A percentile compares a stretch with the other conserved stretches of the same genome.
These are phyloP conservation scores for Hemichromis elongatus DNA, from an alignment of 2,113 vertebrate genomes.

Conservation along the genomic window DNA sequence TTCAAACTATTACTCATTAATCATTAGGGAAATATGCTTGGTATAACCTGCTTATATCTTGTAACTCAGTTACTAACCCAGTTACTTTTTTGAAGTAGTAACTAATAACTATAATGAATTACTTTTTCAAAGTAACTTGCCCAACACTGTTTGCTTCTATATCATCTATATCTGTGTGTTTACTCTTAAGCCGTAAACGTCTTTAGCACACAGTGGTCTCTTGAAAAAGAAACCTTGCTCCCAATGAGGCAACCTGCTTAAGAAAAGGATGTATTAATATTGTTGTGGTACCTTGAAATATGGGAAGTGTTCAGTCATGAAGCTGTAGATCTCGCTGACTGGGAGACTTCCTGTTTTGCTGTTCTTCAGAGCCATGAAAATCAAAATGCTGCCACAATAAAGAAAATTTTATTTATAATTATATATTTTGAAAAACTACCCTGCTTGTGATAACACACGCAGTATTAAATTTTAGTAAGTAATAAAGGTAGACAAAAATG, in stretches of 20 bases:
- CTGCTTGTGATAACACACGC: background rate
- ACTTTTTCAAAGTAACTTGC: no score
- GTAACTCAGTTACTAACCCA: no score
- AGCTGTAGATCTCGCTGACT: slow-evolving; percentile 98
- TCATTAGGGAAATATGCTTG: background rate
- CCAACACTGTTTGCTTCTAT: background rate
- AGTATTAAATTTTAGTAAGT: background rate
- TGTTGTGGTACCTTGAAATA: slow-evolving; percentile 90
- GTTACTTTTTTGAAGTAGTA: no score
- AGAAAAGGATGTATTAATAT: background rate
- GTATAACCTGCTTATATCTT: background rate
- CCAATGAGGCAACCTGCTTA: background rate
- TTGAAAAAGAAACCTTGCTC: background rate
- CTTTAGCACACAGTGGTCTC: background rate
- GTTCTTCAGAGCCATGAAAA: slow-evolving; percentile 98
- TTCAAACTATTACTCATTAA: background rate
- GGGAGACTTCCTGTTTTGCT: slow-evolving; percentile 95
- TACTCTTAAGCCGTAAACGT: background rate
- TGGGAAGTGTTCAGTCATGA: slow-evolving; percentile 97
- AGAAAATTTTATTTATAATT: background rate
- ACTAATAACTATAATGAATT: no score
- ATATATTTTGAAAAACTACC: background rate
- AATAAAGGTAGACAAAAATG: background rate
- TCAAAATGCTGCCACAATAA: slow-evolving; percentile 85
- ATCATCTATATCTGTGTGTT: background rate